These are phyloP conservation scores for Lindbergichthys nudifrons DNA, from an alignment of 2,797 vertebrate species.

Conservation along the genomic window DNA sequence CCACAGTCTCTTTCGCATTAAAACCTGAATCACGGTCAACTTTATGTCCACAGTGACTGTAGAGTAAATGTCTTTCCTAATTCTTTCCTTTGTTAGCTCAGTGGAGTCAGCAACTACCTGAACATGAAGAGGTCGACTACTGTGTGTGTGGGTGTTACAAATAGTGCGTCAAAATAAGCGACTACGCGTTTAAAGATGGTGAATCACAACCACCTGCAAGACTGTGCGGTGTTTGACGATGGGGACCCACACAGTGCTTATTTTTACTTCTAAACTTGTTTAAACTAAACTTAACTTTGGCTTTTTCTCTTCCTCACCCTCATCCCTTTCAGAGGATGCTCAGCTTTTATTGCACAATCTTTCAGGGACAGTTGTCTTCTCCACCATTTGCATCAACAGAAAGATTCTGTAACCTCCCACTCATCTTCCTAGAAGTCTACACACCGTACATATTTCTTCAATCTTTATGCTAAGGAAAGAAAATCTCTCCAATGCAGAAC, in stretches of 20 bases:
- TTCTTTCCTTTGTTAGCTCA: background rate
- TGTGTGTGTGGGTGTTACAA: conserved; percentile 1
- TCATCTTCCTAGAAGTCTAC: too few species aligned
- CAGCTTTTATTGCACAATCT: background rate
- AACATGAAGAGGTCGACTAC: background rate
- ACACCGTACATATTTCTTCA: too few species aligned
- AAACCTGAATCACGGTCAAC: too few species aligned
- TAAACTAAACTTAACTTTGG: background rate
- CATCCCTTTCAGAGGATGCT: too few species aligned
- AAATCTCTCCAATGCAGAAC: too few species aligned
- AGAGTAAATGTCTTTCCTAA: too few species aligned
- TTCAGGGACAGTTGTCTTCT: background rate
- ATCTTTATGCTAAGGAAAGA: too few species aligned
- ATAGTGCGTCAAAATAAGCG: background rate
- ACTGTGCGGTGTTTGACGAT: background rate
- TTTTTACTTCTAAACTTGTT: background rate
- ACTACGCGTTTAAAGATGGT: background rate
- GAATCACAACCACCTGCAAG: conserved; percentile 4
- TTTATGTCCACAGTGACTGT: background rate
- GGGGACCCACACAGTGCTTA: background rate
- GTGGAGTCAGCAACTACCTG: background rate
- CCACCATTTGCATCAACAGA: background rate
- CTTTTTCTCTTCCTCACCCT: background rate
- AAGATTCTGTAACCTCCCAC: background rate
- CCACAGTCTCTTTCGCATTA: too few species aligned